Evolutionary conservation across 2,113 vertebrate species (phyloP).

Genomic region (Numida meleagris): DNA sequence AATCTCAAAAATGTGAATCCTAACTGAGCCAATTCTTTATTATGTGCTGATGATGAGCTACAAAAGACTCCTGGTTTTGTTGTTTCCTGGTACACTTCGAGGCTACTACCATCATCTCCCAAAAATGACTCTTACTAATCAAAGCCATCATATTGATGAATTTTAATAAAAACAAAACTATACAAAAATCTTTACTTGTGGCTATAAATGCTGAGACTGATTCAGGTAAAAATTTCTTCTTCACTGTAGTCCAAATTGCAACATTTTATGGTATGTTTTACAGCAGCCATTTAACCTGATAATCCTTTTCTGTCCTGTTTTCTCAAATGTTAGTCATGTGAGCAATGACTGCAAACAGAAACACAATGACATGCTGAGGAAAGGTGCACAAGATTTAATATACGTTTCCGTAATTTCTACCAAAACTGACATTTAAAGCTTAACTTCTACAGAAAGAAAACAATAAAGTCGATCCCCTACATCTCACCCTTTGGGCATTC

Average conservation of each 20-base stretch:
- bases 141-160: not conserved
- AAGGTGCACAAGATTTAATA: not conserved
- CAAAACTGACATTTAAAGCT: not conserved
- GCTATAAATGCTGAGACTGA: not conserved
- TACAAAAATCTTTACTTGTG: not conserved
- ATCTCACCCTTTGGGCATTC: not conserved
- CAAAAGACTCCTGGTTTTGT: not conserved
- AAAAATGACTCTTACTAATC: not conserved
- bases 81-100: not conserved
- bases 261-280: not conserved
- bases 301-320: not conserved
- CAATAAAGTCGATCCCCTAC: not conserved
- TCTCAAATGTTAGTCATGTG: fast-evolving
- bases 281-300: not conserved
- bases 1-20: not conserved
- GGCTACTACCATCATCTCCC: not conserved
- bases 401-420: not conserved
- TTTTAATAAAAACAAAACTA: not conserved
- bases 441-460: not conserved
- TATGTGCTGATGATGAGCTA: not conserved
- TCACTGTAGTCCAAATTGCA: not conserved
- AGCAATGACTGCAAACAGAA: not conserved
- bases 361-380: not conserved
- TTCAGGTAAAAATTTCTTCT: not conserved
- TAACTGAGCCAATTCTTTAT: not conserved